phyloP scores from a whole-genome alignment of 2,797 vertebrate species.

The Sebastes flavidus region DNA sequence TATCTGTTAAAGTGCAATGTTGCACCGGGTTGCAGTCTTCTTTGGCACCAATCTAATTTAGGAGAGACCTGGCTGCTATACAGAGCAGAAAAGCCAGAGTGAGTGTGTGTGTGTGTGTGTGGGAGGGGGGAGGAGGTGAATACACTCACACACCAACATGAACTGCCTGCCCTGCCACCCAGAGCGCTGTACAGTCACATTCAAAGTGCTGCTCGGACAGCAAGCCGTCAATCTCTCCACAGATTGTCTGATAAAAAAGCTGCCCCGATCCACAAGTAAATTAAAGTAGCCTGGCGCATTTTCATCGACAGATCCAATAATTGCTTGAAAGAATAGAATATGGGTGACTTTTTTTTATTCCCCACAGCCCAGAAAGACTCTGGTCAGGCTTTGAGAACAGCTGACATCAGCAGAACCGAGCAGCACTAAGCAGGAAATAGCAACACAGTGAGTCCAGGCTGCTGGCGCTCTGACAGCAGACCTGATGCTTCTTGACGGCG shows the following conservation, averaged over 20 bases:
- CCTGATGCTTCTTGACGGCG: constrained; percentile 52
- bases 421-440: constrained; percentile 15
- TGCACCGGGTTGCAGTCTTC: constrained; percentile 68
- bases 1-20: constrained; percentile 71
- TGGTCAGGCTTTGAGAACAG: constrained; percentile 3
- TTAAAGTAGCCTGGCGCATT: neutral
- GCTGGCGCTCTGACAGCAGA: constrained; percentile 43
- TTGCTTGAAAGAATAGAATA: neutral
- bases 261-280: neutral
- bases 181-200: constrained; percentile 18
- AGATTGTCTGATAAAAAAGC: constrained; percentile 5
- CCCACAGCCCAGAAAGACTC: neutral
- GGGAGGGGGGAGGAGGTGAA: neutral
- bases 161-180: constrained; percentile 35
- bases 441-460: constrained; percentile 4
- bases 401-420: constrained; percentile 45
- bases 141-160: constrained; percentile 29
- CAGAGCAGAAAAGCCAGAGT: constrained; percentile 34
- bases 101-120: neutral
- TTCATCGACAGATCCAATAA: constrained; percentile 5
- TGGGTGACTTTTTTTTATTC: neutral
- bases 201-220: constrained; percentile 22
- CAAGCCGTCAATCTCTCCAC: constrained; percentile 3
- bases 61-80: constrained; percentile 54
- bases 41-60: constrained; percentile 73